Conservation (phyloP, 2,113 vertebrate genomes). For the Catharus minimus region DNA sequence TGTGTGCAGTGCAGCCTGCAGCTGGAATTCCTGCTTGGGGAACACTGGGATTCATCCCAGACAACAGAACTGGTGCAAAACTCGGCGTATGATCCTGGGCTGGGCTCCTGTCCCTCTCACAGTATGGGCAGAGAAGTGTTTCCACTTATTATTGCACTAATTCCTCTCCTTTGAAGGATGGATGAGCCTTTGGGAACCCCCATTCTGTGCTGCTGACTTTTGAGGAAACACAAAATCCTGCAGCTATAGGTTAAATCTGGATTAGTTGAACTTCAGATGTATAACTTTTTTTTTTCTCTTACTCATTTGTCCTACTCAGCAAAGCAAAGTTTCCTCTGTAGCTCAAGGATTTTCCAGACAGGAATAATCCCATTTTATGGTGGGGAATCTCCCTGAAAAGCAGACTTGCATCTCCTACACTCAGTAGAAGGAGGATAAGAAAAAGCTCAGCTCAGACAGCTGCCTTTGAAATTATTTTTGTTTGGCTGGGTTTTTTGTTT, state of each 20-base stretch:
- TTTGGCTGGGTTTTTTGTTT: not conserved
- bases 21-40: not conserved
- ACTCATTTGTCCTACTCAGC: not conserved
- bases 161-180: not conserved
- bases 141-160: not conserved
- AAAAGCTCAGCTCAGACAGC: not conserved
- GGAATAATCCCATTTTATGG: not conserved
- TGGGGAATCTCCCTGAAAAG: not conserved
- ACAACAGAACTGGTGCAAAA: rapidly evolving
- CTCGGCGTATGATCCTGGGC: not conserved
- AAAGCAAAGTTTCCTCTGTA: not conserved
- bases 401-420: not conserved
- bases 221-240: not conserved
- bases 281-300: not conserved
- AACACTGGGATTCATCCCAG: not conserved
- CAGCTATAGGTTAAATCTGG: rapidly evolving
- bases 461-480: not conserved
- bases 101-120: too few species aligned
- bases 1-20: not conserved
- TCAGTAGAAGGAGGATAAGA: not conserved
- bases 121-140: not conserved
- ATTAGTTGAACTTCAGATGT: not conserved
- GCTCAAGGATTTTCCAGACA: not conserved
- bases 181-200: not conserved
- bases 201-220: not conserved